Conservation (phyloP, 2,113 vertebrate species). For the Oxyura jamaicensis region DNA sequence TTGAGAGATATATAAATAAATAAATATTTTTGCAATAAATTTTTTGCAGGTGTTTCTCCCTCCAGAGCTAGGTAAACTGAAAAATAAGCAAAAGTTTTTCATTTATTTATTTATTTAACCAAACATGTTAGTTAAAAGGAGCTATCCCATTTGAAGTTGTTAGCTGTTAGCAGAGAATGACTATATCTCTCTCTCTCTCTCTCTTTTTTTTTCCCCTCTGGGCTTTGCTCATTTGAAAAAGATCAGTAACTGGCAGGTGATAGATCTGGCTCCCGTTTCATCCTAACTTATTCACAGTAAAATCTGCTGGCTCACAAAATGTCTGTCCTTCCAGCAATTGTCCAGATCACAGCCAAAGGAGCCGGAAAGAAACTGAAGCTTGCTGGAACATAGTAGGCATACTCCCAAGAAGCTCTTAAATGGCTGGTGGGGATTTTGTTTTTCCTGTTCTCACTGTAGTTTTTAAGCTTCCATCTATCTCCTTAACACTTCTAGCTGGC, state of each 20-base stretch:
- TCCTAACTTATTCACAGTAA: neutral
- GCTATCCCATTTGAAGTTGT: neutral
- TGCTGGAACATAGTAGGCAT: neutral
- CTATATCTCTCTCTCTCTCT: neutral
- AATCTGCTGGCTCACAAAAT: neutral
- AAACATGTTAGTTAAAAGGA: neutral
- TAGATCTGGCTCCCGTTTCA: neutral
- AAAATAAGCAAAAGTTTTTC: neutral
- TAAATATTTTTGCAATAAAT: neutral
- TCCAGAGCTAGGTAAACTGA: neutral
- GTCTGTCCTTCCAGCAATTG: neutral
- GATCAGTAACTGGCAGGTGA: neutral
- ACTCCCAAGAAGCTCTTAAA: neutral
- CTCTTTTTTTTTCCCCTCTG: neutral
- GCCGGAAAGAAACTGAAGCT: neutral
- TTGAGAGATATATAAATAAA: no score
- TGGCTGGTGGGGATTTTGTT: neutral
- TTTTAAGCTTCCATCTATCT: neutral
- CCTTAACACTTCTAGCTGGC: neutral
- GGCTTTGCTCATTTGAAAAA: conserved; percentile 5
- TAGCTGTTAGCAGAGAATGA: neutral
- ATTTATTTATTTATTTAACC: neutral
- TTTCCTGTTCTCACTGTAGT: neutral
- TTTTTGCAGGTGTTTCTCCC: conserved; percentile 25
- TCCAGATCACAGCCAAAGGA: neutral